A percentile compares a stretch with the other conserved stretches of the same genome.
These are phyloP conservation scores for Folsomia candida DNA, from an alignment of 2,888 invertebrate genomes.

Conservation along the genomic window DNA sequence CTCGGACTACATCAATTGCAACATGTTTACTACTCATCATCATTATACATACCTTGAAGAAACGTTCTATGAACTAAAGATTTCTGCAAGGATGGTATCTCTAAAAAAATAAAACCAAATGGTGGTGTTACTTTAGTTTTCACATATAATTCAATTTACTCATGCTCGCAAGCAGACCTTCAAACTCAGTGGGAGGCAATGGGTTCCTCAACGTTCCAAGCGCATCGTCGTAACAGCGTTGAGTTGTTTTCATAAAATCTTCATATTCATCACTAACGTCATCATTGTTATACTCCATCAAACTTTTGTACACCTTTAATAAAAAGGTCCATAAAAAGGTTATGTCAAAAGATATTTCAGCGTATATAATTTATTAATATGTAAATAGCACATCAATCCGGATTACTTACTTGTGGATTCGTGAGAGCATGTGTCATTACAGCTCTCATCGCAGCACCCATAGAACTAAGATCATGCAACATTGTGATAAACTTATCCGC, in stretches of 20 bases:
- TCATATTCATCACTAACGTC: conserved; percentile 67
- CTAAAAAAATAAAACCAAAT: conserved; percentile 50
- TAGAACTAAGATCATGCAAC: conserved; percentile 89
- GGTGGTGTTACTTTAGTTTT: background rate
- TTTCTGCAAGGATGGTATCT: conserved; percentile 75
- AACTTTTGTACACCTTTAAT: conserved; percentile 67
- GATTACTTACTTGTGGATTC: conserved; percentile 68
- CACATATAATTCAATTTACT: no score
- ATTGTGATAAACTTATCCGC: conserved; percentile 85
- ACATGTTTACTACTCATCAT: no score
- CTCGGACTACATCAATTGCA: no score
- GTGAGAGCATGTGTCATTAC: conserved; percentile 89
- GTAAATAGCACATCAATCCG: no score
- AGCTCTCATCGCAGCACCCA: conserved; percentile 92
- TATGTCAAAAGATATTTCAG: background rate
- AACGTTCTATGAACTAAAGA: conserved; percentile 77
- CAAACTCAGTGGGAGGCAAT: conserved; percentile 71
- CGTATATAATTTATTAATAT: no score
- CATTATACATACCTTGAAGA: no score
- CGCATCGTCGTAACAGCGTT: conserved; percentile 75
- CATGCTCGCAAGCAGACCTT: no score
- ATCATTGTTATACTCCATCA: conserved; percentile 54
- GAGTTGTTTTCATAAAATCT: conserved; percentile 69
- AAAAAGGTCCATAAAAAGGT: conserved; percentile 19
- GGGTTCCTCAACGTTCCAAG: conserved; percentile 74